phyloP scores from a whole-genome alignment of 2,113 vertebrate genomes.

The Ancistrus triradiatus region DNA sequence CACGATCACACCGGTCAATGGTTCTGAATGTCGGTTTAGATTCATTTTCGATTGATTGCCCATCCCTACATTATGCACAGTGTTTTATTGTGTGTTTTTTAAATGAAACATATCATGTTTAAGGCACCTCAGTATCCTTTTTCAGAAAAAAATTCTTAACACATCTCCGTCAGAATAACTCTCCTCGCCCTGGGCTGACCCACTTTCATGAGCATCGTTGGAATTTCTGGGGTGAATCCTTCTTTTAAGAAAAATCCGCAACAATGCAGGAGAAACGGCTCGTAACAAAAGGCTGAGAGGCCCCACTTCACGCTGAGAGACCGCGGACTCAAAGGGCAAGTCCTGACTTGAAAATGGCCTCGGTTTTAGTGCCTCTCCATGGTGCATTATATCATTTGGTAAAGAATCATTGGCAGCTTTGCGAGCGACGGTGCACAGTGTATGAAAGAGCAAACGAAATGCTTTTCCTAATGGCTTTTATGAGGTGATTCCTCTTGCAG shows the following conservation, averaged over 20 bases:
- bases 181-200: too few species aligned
- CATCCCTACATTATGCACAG: too few species aligned
- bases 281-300: slow-evolving; percentile 22
- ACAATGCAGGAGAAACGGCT: neutral
- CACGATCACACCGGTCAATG: too few species aligned
- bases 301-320: neutral
- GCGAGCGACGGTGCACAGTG: neutral
- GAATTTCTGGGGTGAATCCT: too few species aligned
- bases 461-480: slow-evolving; percentile 9
- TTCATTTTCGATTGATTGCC: too few species aligned
- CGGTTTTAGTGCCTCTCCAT: slow-evolving; percentile 14
- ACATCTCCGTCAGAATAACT: too few species aligned
- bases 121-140: too few species aligned
- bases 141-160: too few species aligned
- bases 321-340: slow-evolving; percentile 16
- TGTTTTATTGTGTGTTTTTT: too few species aligned
- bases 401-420: slow-evolving; percentile 21
- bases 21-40: too few species aligned
- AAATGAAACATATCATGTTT: too few species aligned
- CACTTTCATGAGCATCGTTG: too few species aligned
- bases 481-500: slow-evolving; percentile 10
- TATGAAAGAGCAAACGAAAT: neutral
- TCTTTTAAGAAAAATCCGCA: neutral
- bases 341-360: slow-evolving; percentile 5
- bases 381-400: slow-evolving; percentile 16